These are phyloP conservation scores for Ginglymostoma cirratum DNA, from an alignment of 2,113 vertebrate genomes.

Conservation along the genomic window DNA sequence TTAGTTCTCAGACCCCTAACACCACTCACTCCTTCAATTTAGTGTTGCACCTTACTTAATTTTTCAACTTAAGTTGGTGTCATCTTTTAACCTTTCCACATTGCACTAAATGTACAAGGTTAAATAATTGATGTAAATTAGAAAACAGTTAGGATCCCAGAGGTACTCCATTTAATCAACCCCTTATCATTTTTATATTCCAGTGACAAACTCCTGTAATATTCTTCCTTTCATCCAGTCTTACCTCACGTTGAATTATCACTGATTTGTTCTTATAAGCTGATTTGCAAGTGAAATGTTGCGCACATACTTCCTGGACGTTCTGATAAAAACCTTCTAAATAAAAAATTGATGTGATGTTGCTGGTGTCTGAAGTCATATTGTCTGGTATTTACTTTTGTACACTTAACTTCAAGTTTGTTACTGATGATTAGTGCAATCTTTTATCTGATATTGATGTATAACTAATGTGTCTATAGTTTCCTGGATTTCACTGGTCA, in stretches of 20 bases:
- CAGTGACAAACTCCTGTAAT: neutral
- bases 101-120: neutral
- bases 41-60: neutral
- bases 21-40: neutral
- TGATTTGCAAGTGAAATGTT: neutral
- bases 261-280: neutral
- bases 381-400: neutral
- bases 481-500: conserved; percentile 8
- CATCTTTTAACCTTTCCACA: neutral
- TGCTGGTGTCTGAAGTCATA: neutral
- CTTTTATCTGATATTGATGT: neutral
- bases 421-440: neutral
- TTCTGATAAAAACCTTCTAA: neutral
- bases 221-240: neutral
- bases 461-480: neutral
- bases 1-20: too few relatives aligned
- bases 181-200: neutral
- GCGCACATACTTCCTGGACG: neutral
- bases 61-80: neutral
- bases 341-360: neutral
- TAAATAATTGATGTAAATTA: neutral
- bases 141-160: neutral
- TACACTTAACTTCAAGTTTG: neutral
- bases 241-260: neutral
- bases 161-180: neutral